phyloP scores from a whole-genome alignment of 2,888 invertebrate genomes.

The Dasysyrphus tricinctus region DNA sequence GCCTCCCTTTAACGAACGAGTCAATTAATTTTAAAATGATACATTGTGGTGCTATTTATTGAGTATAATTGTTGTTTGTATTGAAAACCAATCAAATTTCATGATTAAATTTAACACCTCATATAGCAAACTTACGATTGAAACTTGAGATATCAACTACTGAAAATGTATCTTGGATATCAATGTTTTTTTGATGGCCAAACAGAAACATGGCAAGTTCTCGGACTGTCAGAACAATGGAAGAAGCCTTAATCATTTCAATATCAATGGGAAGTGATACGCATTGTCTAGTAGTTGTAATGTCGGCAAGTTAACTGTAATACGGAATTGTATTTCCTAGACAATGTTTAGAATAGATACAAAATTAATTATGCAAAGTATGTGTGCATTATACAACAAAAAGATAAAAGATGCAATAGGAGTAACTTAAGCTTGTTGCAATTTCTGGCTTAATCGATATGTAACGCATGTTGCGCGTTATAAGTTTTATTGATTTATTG shows the following conservation, averaged over 20 bases:
- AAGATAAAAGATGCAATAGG: not conserved
- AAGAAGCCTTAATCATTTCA: conserved; percentile 10
- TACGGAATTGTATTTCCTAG: not conserved
- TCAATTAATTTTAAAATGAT: conserved; percentile 33
- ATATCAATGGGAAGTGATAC: conserved; percentile 6
- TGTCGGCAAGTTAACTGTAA: conserved; percentile 1
- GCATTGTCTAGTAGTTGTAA: not conserved
- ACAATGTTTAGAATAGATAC: not conserved
- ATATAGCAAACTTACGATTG: conserved; percentile 16
- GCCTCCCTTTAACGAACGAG: conserved; percentile 16
- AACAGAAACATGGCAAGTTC: conserved; percentile 24
- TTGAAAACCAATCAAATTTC: conserved; percentile 14
- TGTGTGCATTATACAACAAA: not conserved
- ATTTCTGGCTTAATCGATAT: conserved; percentile 51
- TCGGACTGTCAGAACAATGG: not conserved
- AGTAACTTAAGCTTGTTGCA: not conserved
- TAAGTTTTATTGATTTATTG: conserved; percentile 34
- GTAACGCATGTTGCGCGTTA: conserved; percentile 51
- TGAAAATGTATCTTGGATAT: not conserved
- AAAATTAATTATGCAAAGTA: conserved; percentile 9
- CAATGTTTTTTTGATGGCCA: conserved; percentile 21
- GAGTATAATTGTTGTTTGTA: not conserved
- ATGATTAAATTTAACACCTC: conserved; percentile 17
- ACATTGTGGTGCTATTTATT: not conserved
- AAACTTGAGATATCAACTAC: conserved; percentile 12